Evolutionary conservation across 2,797 vertebrate genomes (phyloP), one percentile per base, ranked within the genome.

Genomic region (Siniperca obscura): DNA sequence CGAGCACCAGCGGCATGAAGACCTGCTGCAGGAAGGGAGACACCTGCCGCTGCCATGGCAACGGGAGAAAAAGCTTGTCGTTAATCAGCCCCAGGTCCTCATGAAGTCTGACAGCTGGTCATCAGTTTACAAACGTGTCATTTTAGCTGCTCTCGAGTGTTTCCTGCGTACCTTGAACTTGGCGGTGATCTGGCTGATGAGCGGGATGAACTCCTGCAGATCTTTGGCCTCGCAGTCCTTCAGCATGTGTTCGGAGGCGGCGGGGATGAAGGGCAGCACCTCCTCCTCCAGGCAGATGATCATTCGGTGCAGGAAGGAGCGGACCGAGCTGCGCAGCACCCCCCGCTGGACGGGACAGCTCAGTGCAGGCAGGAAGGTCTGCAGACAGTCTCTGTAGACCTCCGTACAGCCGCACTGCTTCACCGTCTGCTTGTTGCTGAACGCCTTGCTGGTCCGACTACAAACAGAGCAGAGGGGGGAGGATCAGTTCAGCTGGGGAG

Each of bases 371-470:
- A 99, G 93, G 95, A 99, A 99, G 0, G 96, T 96, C 90, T 97
- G 97, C 89, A 99, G 95, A 78, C 98, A 99, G 95, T 99, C 97
- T 57, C 98, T 91, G 93, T 99, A 99, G 38, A 98, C 98, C 91
- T 98, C 97, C 0, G 97, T 97, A 90, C 98, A 99, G 92, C 98
- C 97, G 79, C 98, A 99, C 2, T 98, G 97, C 90, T 98, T 98
- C 91, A 99, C 98, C 21, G 98, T 99, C 94, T 99, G 98, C 92
- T 99, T 99, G 94, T 99, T 99, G 94, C 98, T 99, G 95, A 99
- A 99, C 21, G 98, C 98, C 90, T 99, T 99, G 92, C 98, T 99
- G 90, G 98, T 99, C 87, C 98, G 98, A 78, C 98, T 99, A 91
- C 10, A 78, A 2, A 17, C 30, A 50, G 16, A 53, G 21, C 48